Conservation (phyloP, 2,888 invertebrate genomes). For the Sarcophaga carnaria region DNA sequence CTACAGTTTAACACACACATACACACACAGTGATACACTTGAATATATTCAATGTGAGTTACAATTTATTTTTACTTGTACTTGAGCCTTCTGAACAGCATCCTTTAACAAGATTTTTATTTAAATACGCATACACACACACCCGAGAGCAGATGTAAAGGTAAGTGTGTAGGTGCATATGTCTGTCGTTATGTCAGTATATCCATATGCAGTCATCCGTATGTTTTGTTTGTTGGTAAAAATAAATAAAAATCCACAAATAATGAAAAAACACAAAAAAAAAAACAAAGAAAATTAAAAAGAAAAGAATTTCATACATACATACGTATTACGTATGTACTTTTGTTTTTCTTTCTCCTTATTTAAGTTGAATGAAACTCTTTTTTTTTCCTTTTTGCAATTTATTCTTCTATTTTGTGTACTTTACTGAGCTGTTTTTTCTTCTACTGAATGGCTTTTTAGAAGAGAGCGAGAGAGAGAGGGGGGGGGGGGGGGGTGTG, state of each 20-base stretch:
- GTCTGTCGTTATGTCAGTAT: not conserved
- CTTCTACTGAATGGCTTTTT: no score
- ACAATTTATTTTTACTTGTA: not conserved
- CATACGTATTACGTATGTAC: not conserved
- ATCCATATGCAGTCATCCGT: slow-evolving; percentile 34
- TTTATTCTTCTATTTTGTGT: not conserved
- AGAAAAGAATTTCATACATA: not conserved
- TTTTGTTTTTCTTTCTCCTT: not conserved
- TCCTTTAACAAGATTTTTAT: not conserved
- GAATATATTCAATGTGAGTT: not conserved
- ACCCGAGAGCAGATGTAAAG: not conserved
- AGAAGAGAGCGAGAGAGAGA: no score
- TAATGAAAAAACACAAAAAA: not conserved
- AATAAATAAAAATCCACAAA: slow-evolving; percentile 19
- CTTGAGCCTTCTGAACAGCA: not conserved
- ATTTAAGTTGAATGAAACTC: not conserved
- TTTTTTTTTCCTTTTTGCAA: not conserved
- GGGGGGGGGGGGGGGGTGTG: no score
- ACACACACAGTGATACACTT: not conserved
- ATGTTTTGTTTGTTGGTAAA: slow-evolving; percentile 41
- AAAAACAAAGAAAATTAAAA: not conserved
- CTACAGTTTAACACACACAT: not conserved
- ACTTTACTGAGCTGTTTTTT: no score
- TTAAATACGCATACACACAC: not conserved
- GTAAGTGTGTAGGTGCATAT: not conserved